These are phyloP conservation scores for Gymnogyps californianus DNA, from an alignment of 2,113 vertebrate species.

Conservation along the genomic window DNA sequence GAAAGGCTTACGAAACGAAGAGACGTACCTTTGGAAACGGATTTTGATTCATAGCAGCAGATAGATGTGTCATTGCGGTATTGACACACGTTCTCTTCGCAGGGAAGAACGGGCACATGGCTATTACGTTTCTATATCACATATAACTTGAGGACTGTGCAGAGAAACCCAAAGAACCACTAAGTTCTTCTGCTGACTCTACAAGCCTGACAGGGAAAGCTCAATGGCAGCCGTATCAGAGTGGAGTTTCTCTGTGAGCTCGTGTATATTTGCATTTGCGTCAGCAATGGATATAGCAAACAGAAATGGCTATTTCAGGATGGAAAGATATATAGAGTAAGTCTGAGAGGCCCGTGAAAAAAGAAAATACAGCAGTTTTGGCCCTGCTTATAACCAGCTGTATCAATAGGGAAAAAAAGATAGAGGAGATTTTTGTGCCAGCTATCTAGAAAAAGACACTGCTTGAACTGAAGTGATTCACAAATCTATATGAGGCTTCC, in stretches of 20 bases:
- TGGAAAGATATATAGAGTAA: not conserved
- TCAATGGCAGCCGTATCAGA: not conserved
- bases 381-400: conserved; percentile 69
- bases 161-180: not conserved
- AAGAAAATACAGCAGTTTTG: conserved; percentile 48
- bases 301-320: conserved; percentile 30
- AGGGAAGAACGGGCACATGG: not conserved
- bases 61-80: not conserved
- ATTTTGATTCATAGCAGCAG: not conserved
- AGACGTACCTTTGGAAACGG: not conserved
- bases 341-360: not conserved
- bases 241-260: not conserved
- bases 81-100: not conserved
- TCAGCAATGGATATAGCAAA: not conserved
- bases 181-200: not conserved
- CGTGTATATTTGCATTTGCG: not conserved
- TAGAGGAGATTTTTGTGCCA: conserved; percentile 31
- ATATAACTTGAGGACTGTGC: not conserved
- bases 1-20: not conserved
- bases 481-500: conserved; percentile 85
- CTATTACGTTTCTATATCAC: not conserved
- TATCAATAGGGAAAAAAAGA: not conserved
- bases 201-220: not conserved
- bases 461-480: not conserved
- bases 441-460: conserved; percentile 22